Conservation (phyloP, 2,797 vertebrate species). For the Podarcis siculus region DNA sequence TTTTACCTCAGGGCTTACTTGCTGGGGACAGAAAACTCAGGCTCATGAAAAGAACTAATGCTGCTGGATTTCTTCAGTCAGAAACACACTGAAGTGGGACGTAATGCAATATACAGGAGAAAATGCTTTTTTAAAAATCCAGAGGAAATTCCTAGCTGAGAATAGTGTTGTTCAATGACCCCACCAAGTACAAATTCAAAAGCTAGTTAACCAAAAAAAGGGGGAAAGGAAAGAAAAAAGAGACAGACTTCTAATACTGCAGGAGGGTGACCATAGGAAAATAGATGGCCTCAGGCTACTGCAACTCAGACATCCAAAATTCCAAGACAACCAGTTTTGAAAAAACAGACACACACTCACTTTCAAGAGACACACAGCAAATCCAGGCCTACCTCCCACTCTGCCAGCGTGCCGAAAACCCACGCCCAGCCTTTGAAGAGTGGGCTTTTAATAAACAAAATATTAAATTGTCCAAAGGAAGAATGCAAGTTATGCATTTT, state of each 20-base stretch:
- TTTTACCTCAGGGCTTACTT: background rate
- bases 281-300: background rate
- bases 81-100: background rate
- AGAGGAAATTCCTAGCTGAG: background rate
- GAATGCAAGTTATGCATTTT: constrained; percentile 35
- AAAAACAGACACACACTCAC: background rate
- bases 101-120: background rate
- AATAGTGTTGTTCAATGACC: background rate
- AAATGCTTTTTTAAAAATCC: too few relatives aligned
- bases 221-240: background rate
- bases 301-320: constrained; percentile 35
- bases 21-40: background rate
- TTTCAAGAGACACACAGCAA: background rate
- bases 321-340: constrained; percentile 10
- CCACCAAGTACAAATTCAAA: constrained; percentile 5
- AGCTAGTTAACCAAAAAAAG: background rate
- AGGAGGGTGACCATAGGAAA: background rate
- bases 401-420: constrained; percentile 7
- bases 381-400: constrained; percentile 8
- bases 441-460: constrained; percentile 27
- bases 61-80: background rate
- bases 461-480: constrained; percentile 24
- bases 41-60: background rate
- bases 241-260: background rate
- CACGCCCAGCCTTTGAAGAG: constrained; percentile 37